phyloP scores from a whole-genome alignment of 2,797 vertebrate species.

The Manis javanica region DNA sequence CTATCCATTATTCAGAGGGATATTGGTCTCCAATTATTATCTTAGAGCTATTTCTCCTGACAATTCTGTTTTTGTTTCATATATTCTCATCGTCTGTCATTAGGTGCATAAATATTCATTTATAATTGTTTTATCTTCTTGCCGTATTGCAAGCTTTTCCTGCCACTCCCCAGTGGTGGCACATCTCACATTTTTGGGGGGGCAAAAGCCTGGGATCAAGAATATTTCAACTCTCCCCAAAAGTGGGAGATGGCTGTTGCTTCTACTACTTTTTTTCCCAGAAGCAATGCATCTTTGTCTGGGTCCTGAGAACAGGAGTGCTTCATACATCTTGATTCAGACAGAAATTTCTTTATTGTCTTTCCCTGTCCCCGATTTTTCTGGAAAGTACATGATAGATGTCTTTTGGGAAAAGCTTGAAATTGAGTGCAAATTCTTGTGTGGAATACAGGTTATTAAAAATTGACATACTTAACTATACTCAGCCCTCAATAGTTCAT shows the following conservation, averaged over 20 bases:
- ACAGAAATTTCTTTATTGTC: neutral
- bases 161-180: neutral
- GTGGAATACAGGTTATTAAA: neutral
- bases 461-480: neutral
- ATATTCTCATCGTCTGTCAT: neutral
- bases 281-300: neutral
- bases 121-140: neutral
- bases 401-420: neutral
- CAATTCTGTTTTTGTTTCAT: neutral
- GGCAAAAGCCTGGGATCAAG: neutral
- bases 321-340: neutral
- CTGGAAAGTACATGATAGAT: neutral
- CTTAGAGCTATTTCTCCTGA: neutral
- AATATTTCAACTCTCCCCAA: neutral
- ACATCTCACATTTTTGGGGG: neutral
- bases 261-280: neutral
- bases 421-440: neutral
- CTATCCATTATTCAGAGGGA: neutral
- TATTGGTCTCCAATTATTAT: neutral
- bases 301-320: neutral
- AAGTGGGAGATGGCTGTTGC: neutral
- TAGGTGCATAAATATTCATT: neutral
- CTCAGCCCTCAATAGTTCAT: neutral
- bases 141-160: neutral
- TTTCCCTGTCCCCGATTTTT: neutral